Conservation (phyloP, 2,113 vertebrate species). For the Spermophilus dauricus region DNA sequence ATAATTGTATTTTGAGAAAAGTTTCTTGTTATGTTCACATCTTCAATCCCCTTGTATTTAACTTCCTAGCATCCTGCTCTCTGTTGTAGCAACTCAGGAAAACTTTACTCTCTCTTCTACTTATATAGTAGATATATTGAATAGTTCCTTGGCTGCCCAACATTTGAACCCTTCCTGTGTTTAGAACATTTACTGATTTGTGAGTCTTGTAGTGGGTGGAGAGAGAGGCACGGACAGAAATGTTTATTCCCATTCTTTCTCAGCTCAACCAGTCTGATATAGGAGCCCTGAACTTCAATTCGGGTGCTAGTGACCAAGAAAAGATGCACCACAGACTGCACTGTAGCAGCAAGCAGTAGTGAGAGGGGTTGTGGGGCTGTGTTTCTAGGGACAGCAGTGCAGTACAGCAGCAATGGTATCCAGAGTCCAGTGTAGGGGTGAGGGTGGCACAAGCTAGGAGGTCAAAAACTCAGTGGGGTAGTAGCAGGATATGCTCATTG, state of each 20-base stretch:
- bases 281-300: neutral
- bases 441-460: neutral
- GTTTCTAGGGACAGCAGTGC: neutral
- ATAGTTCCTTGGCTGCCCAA: neutral
- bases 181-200: conserved; percentile 29
- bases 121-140: neutral
- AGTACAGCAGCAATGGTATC: neutral
- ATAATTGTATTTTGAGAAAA: conserved; percentile 20
- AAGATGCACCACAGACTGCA: neutral
- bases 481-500: neutral
- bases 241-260: neutral
- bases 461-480: neutral
- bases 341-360: neutral
- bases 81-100: conserved; percentile 1
- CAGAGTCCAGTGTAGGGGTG: neutral
- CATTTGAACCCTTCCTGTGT: conserved; percentile 17
- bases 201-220: neutral
- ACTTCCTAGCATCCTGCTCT: neutral
- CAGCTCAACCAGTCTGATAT: neutral
- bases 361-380: neutral
- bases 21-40: conserved; percentile 1
- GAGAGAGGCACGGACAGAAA: neutral
- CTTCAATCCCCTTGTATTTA: neutral
- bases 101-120: neutral
- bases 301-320: neutral